Evolutionary conservation across 37 sponge, comb jelly and placozoan species (phyloP).

Genomic region (Trichoplax adhaerens): DNA sequence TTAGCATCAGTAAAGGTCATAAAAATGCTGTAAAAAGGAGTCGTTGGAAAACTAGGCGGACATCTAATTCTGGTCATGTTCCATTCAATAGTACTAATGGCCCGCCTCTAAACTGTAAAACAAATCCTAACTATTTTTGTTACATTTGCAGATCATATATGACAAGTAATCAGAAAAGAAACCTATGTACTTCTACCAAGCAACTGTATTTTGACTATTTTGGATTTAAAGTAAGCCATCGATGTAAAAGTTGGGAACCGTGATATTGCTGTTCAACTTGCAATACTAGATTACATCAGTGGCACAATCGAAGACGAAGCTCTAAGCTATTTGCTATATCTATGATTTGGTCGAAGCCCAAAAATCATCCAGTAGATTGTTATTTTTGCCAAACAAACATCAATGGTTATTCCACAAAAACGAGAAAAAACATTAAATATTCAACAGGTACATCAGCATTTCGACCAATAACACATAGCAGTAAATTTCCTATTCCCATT

Average conservation of each 20-base stretch:
- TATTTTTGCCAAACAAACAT: slow-evolving; percentile 8
- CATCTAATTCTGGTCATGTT: too few species aligned
- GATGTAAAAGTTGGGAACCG: slow-evolving; percentile 9
- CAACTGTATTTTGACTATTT: slow-evolving; percentile 1
- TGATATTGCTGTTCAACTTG: slow-evolving; percentile 1
- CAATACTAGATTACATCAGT: background rate
- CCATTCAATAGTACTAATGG: too few species aligned
- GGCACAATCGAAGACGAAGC: slow-evolving; percentile 3
- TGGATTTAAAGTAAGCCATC: slow-evolving; percentile 5
- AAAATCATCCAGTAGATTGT: slow-evolving; percentile 9
- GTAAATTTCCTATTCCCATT: slow-evolving; percentile 1
- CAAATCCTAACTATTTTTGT: slow-evolving; percentile 3
- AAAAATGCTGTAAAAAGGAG: too few species aligned
- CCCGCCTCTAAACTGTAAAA: slow-evolving; percentile 2
- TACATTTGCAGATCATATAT: slow-evolving; percentile 10
- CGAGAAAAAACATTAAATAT: background rate
- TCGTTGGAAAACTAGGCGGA: too few species aligned
- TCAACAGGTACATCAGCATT: slow-evolving; percentile 1
- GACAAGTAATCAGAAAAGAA: background rate
- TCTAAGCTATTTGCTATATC: background rate
- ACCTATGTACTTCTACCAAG: background rate
- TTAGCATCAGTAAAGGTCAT: too few species aligned
- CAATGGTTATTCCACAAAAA: slow-evolving; percentile 2
- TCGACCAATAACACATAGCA: slow-evolving; percentile 5
- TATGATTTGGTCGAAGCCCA: background rate